A percentile compares a stretch with the other conserved stretches of the same genome.
phyloP scores from a whole-genome alignment of 2,888 invertebrate genomes.

The Drosophila subsilvestris region DNA sequence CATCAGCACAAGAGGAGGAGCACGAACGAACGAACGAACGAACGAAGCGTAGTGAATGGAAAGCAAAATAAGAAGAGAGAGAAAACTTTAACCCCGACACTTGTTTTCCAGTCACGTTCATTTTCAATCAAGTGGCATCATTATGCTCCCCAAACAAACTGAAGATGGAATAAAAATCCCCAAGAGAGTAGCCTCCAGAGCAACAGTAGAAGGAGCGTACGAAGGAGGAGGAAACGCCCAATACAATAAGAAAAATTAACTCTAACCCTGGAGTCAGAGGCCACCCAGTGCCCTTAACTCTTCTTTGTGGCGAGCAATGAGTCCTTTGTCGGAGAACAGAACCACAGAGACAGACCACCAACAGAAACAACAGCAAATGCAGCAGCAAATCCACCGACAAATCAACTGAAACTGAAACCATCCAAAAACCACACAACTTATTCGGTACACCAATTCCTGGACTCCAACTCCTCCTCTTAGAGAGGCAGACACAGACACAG shows the following conservation, averaged over 20 bases:
- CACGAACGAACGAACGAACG: not conserved
- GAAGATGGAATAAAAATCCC: slow-evolving; percentile 31
- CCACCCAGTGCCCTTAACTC: slow-evolving; percentile 62
- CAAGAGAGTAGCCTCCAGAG: not conserved
- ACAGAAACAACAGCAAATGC: slow-evolving; percentile 34
- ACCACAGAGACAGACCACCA: slow-evolving; percentile 49
- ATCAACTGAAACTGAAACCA: slow-evolving; percentile 54
- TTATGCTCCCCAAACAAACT: slow-evolving; percentile 69
- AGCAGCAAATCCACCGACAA: slow-evolving; percentile 17
- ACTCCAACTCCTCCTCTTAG: slow-evolving; percentile 28
- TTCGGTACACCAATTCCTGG: slow-evolving; percentile 47
- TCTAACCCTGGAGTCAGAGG: slow-evolving; percentile 49
- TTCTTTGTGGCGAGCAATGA: slow-evolving; percentile 48
- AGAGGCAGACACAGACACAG: slow-evolving; percentile 12
- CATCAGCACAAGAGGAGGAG: slow-evolving; percentile 25
- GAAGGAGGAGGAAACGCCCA: slow-evolving; percentile 34
- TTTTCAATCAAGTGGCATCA: slow-evolving; percentile 83
- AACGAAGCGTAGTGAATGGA: slow-evolving; percentile 10
- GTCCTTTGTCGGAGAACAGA: slow-evolving; percentile 52
- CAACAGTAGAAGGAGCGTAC: not conserved
- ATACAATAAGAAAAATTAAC: slow-evolving; percentile 75
- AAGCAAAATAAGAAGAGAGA: slow-evolving; percentile 42
- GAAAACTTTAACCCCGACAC: slow-evolving; percentile 59
- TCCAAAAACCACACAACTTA: slow-evolving; percentile 51
- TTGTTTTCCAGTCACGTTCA: slow-evolving; percentile 83